phyloP scores from a whole-genome alignment of 92 coral and sea anemone species.

The Pocillopora meandrina region DNA sequence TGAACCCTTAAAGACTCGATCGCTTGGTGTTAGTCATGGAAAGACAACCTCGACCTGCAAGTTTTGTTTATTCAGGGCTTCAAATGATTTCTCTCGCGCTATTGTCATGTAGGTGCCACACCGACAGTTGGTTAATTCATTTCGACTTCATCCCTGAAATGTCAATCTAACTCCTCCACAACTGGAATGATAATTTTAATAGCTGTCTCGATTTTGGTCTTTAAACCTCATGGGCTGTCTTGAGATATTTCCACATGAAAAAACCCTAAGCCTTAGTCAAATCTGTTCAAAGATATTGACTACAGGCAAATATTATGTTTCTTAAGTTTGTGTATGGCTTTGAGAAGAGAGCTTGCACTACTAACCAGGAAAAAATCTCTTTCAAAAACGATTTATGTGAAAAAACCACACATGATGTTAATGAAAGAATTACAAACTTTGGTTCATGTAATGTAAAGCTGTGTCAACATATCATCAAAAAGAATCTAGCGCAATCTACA shows the following conservation, averaged over 20 bases:
- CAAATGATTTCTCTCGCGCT: background rate
- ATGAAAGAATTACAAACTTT: background rate
- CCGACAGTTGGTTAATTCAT: slow-evolving; percentile 28
- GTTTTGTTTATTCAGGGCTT: background rate
- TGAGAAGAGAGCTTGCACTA: background rate
- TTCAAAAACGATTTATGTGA: background rate
- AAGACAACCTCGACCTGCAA: background rate
- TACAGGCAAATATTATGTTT: slow-evolving; percentile 32
- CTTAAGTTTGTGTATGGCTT: slow-evolving; percentile 7
- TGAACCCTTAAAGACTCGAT: background rate
- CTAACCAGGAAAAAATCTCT: background rate
- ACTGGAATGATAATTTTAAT: slow-evolving; percentile 8
- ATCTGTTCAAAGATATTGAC: slow-evolving; percentile 7
- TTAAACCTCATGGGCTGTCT: slow-evolving; percentile 1
- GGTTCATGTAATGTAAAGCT: slow-evolving; percentile 32
- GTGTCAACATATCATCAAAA: slow-evolving; percentile 47
- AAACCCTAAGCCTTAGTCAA: background rate
- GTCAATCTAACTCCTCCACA: slow-evolving; percentile 28
- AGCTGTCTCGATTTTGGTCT: slow-evolving; percentile 47
- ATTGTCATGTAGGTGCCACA: slow-evolving; percentile 24
- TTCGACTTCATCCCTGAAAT: slow-evolving; percentile 24
- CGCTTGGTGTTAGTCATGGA: background rate
- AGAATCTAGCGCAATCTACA: slow-evolving; percentile 17
- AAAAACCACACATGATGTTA: background rate
- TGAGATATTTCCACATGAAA: background rate